Percentiles rank a stretch among this genome's conserved stretches.
phyloP scores from a whole-genome alignment of 2,888 invertebrate genomes.

The Idaea aversata region DNA sequence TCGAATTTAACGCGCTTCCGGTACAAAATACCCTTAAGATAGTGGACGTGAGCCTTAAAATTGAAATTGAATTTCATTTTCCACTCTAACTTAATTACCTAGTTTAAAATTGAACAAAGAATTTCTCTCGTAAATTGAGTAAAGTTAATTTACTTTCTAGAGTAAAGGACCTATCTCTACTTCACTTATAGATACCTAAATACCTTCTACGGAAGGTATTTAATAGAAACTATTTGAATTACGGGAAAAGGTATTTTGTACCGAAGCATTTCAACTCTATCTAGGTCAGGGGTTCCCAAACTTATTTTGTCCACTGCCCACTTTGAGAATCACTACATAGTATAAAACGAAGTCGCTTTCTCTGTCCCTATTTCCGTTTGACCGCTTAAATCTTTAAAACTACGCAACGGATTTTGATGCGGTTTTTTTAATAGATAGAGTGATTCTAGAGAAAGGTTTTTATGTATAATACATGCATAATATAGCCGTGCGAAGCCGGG shows the following conservation, averaged over 20 bases:
- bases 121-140: not conserved
- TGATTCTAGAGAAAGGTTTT: no score
- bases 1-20: no score
- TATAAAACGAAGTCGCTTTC: no score
- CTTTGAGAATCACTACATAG: no score
- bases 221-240: not conserved
- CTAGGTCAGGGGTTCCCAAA: not conserved
- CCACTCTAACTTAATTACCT: not conserved
- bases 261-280: not conserved
- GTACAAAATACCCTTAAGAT: not conserved
- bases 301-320: no score
- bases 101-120: not conserved
- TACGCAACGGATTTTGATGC: no score
- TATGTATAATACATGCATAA: no score
- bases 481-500: no score
- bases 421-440: no score
- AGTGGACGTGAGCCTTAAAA: not conserved
- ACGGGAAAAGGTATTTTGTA: not conserved
- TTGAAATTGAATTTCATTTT: not conserved
- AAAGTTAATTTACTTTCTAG: not conserved
- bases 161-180: not conserved
- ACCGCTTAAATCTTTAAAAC: no score
- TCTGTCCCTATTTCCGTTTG: no score
- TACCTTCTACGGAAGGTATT: not conserved
- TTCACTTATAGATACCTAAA: not conserved